Evolutionary conservation across 2,888 invertebrate species (phyloP).

Genomic region (Crossocerus cetratus): DNA sequence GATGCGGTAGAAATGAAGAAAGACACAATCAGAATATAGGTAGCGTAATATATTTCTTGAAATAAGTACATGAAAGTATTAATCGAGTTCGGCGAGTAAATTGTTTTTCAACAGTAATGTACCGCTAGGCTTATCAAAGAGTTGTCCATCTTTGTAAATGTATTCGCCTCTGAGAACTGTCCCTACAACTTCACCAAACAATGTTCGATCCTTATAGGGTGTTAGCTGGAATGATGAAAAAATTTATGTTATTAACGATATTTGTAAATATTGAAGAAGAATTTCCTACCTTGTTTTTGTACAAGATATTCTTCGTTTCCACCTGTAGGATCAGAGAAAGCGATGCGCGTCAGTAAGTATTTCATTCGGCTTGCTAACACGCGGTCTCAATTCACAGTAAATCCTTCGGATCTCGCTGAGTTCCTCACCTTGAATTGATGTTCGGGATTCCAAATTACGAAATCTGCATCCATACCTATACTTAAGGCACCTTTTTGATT

Average conservation of each 20-base stretch:
- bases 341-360: not conserved
- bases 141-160: slow-evolving; percentile 78
- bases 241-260: not conserved
- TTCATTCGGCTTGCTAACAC: not conserved
- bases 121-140: slow-evolving; percentile 77
- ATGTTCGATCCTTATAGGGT: slow-evolving; percentile 81
- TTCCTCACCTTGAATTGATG: slow-evolving; percentile 78
- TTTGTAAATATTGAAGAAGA: not conserved
- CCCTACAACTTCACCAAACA: slow-evolving; percentile 82
- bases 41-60: too few relatives aligned
- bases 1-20: too few relatives aligned
- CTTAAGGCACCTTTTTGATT: slow-evolving; percentile 81
- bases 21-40: too few relatives aligned
- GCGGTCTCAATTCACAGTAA: too few relatives aligned
- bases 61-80: too few relatives aligned
- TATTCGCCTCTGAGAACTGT: slow-evolving; percentile 83
- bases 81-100: slow-evolving; percentile 2
- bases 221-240: slow-evolving; percentile 78
- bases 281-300: slow-evolving; percentile 82
- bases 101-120: slow-evolving; percentile 74
- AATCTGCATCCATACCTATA: slow-evolving; percentile 84
- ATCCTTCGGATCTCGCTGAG: too few relatives aligned
- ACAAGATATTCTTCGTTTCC: slow-evolving; percentile 79
- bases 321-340: slow-evolving; percentile 59
- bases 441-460: slow-evolving; percentile 85